Conservation (phyloP, 2,797 vertebrate species). For the Cichlasoma orientale region DNA sequence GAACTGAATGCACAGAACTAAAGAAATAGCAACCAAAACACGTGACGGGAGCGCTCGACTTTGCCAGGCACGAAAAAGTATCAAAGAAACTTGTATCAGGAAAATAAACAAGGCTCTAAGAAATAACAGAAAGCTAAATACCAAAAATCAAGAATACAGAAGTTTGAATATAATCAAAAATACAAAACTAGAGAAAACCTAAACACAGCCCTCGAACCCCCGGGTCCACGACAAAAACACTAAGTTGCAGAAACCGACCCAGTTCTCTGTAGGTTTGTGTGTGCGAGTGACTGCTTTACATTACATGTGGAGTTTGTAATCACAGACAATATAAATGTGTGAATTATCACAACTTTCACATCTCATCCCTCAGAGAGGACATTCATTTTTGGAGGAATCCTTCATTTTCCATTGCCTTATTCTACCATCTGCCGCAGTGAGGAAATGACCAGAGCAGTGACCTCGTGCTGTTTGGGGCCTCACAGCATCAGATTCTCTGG, state of each 20-base stretch:
- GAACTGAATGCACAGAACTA: no score
- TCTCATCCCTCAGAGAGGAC: background rate
- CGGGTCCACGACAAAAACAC: background rate
- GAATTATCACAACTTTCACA: background rate
- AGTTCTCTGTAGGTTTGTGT: background rate
- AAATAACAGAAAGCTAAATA: no score
- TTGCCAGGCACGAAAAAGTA: no score
- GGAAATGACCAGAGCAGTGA: background rate
- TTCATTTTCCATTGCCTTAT: background rate
- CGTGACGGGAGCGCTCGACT: no score
- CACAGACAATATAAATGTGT: background rate
- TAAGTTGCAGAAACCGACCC: background rate
- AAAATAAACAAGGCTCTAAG: no score
- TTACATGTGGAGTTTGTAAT: background rate
- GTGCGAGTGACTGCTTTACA: background rate
- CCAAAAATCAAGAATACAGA: no score
- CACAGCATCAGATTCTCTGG: background rate
- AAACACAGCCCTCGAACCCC: no score
- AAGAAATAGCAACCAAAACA: no score
- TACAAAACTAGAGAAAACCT: no score
- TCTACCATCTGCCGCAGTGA: background rate
- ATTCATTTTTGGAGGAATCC: background rate
- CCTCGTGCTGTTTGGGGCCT: conserved; percentile 4
- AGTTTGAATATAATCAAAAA: no score
- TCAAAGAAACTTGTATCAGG: no score